phyloP scores from a whole-genome alignment of 2,113 vertebrate genomes.

The Leptosomus discolor region DNA sequence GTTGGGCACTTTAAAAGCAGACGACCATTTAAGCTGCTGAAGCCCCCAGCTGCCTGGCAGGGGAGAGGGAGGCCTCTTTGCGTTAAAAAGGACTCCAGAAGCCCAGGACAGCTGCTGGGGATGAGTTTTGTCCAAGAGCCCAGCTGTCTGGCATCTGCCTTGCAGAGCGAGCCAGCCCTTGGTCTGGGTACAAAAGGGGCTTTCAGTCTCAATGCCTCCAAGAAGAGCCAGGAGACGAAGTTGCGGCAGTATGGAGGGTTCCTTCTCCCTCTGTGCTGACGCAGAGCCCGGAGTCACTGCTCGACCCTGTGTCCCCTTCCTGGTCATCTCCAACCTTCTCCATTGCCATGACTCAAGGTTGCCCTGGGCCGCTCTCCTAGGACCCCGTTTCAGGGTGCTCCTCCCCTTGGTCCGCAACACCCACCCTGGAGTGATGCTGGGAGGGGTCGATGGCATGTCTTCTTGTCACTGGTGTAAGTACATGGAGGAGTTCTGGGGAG shows the following conservation, averaged over 20 bases:
- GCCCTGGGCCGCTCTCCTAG: neutral
- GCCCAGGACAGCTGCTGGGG: conserved; percentile 56
- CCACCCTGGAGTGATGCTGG: neutral
- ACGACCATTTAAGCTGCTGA: neutral
- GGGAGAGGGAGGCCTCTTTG: neutral
- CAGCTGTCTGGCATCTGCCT: conserved; percentile 25
- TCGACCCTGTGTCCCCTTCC: neutral
- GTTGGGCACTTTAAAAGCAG: neutral
- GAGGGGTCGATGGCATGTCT: neutral
- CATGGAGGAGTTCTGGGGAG: neutral
- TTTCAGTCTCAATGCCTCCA: conserved; percentile 30
- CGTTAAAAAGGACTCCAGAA: neutral
- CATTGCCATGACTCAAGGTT: accelerated
- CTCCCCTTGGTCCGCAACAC: neutral
- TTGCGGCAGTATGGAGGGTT: neutral
- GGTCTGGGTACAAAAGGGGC: conserved; percentile 18
- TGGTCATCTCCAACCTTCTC: neutral
- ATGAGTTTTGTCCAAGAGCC: neutral
- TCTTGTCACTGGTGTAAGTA: accelerated
- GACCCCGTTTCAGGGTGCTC: neutral
- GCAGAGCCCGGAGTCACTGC: neutral
- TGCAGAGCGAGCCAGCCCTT: neutral
- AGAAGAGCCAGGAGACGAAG: neutral
- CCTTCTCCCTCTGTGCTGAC: neutral
- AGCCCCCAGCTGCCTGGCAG: neutral